Conservation (phyloP, 2,113 vertebrate species). For the Nannobrachium achirus region DNA sequence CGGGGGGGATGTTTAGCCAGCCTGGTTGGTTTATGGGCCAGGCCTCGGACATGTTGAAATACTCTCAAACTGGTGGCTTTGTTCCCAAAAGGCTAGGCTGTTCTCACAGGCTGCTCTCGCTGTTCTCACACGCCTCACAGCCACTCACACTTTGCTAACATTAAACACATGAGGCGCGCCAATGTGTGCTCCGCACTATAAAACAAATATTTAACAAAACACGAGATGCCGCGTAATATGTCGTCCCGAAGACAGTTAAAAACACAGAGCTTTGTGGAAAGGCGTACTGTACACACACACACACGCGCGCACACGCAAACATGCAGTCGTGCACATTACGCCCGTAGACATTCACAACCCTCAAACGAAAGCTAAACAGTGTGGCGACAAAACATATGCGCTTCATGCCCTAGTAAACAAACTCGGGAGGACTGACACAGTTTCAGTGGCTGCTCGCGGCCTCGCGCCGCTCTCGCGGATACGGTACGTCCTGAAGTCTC, state of each 20-base stretch:
- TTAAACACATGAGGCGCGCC: conserved; percentile 40
- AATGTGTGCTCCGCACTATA: conserved; percentile 42
- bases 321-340: background rate
- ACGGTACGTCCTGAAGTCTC: background rate
- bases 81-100: conserved; percentile 73
- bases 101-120: conserved; percentile 66
- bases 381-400: conserved; percentile 41
- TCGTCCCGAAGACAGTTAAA: conserved; percentile 38
- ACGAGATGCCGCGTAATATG: conserved; percentile 44
- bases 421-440: conserved; percentile 29
- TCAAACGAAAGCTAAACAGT: background rate
- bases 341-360: too few species aligned
- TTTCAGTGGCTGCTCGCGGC: conserved; percentile 10
- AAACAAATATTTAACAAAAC: conserved; percentile 68
- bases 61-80: conserved; percentile 64
- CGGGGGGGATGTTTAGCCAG: conserved; percentile 50
- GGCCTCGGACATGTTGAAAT: conserved; percentile 67
- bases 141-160: conserved; percentile 48
- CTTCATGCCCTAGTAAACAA: conserved; percentile 3
- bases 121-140: conserved; percentile 70
- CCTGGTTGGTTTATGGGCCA: conserved; percentile 65
- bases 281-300: conserved; percentile 13
- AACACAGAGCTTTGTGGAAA: conserved; percentile 46
- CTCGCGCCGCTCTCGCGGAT: too few species aligned
- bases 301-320: conserved; percentile 16